A percentile compares a stretch with the other conserved stretches of the same genome.
phyloP scores from a whole-genome alignment of 2,113 vertebrate species.

The Emydocephalus ijimae region DNA sequence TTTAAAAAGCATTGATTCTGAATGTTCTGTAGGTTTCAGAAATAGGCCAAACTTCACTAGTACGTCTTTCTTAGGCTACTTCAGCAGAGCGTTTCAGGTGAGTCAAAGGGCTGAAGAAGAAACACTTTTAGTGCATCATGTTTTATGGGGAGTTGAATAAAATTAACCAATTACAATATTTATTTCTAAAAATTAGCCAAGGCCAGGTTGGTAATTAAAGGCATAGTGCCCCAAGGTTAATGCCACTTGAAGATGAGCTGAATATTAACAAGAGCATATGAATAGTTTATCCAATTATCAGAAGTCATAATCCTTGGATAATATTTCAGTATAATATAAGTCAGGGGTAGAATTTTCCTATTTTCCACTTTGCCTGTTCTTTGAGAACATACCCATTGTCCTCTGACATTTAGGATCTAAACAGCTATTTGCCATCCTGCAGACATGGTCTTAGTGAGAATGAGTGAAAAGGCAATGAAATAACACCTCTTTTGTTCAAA shows the following conservation, averaged over 20 bases:
- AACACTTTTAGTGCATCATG: slow-evolving; percentile 15
- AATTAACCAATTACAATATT: slow-evolving; percentile 7
- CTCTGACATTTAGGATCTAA: slow-evolving; percentile 15
- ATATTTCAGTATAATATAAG: slow-evolving; percentile 33
- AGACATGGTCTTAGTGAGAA: not conserved
- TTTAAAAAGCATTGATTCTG: not conserved
- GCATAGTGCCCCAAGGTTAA: not conserved
- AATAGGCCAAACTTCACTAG: not conserved
- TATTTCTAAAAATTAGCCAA: not conserved
- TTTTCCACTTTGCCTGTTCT: not conserved
- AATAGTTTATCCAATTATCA: slow-evolving; percentile 18
- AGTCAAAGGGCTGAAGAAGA: slow-evolving; percentile 13
- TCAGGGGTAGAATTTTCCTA: slow-evolving; percentile 21
- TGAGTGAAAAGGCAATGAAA: slow-evolving; percentile 14
- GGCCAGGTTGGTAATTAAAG: not conserved
- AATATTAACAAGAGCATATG: slow-evolving; percentile 31
- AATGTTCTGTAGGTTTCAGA: not conserved
- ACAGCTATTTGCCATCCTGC: not conserved
- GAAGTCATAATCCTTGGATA: slow-evolving; percentile 44
- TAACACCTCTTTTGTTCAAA: not conserved
- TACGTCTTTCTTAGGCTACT: not conserved
- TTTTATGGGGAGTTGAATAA: not conserved
- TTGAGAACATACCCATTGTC: slow-evolving; percentile 1
- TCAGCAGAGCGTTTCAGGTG: not conserved
- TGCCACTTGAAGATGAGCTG: slow-evolving; percentile 38